A percentile compares a stretch with the other conserved stretches of the same genome.
These are phyloP conservation scores for Acropora tenuis DNA, from an alignment of 64 coral and sea anemone species.

Conservation along the genomic window DNA sequence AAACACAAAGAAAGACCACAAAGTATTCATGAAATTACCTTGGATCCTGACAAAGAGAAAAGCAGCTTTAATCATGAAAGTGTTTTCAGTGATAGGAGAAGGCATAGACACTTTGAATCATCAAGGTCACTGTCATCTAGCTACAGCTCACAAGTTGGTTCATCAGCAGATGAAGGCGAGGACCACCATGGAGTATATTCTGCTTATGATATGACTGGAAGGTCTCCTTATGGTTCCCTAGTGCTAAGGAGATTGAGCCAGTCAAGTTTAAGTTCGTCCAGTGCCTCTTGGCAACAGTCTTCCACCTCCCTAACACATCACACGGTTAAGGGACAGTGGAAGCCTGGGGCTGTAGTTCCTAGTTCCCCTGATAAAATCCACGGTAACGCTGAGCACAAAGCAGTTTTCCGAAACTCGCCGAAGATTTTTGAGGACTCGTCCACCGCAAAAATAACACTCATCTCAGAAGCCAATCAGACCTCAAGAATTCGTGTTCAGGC, in stretches of 20 bases:
- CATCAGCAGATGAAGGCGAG: slow-evolving; percentile 77
- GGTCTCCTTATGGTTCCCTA: slow-evolving; percentile 75
- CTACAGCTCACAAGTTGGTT: slow-evolving; percentile 83
- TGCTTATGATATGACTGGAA: slow-evolving; percentile 81
- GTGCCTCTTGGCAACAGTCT: slow-evolving; percentile 88
- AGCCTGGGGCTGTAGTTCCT: neutral
- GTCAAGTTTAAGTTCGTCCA: slow-evolving; percentile 97
- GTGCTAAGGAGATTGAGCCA: slow-evolving; percentile 72
- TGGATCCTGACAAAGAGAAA: slow-evolving; percentile 19
- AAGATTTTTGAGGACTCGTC: slow-evolving; percentile 18
- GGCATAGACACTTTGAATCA: slow-evolving; percentile 45
- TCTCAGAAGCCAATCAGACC: slow-evolving; percentile 9
- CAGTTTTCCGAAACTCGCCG: slow-evolving; percentile 13
- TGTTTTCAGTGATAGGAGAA: slow-evolving; percentile 16
- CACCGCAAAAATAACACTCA: neutral
- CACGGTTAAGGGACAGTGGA: slow-evolving; percentile 47
- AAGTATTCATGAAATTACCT: slow-evolving; percentile 72
- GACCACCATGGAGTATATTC: slow-evolving; percentile 90
- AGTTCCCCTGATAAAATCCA: slow-evolving; percentile 30
- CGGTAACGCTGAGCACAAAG: slow-evolving; percentile 11
- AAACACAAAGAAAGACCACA: slow-evolving; percentile 47
- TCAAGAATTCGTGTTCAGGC: slow-evolving; percentile 39
- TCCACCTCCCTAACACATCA: slow-evolving; percentile 59
- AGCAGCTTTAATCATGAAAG: neutral
- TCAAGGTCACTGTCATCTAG: slow-evolving; percentile 86